Conservation (phyloP, 1,140 invertebrate species). For the Heliconius eleuchia region DNA sequence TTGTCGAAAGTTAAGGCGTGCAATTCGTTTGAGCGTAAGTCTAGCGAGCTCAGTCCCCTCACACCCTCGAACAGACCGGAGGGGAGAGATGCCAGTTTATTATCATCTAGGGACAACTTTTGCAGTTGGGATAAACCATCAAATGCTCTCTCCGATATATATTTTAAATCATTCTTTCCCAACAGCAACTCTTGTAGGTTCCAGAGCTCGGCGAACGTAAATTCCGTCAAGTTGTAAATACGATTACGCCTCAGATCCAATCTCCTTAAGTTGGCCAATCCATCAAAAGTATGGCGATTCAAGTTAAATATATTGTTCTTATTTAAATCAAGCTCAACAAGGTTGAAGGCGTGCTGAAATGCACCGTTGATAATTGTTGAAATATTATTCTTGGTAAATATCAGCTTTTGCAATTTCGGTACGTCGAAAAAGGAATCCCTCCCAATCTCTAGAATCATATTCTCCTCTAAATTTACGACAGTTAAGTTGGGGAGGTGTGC, state of each 20-base stretch:
- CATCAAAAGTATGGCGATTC: conserved; percentile 86
- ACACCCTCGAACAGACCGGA: conserved; percentile 85
- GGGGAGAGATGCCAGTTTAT: conserved; percentile 85
- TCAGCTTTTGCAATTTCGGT: conserved; percentile 85
- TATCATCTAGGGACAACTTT: conserved; percentile 86
- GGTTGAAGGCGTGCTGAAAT: conserved; percentile 84
- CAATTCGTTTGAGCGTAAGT: conserved; percentile 87
- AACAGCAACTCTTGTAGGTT: conserved; percentile 86
- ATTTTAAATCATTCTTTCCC: conserved; percentile 85
- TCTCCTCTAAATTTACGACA: conserved; percentile 86
- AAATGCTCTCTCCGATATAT: conserved; percentile 87
- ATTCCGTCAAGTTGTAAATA: conserved; percentile 87
- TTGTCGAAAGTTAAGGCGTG: conserved; percentile 86
- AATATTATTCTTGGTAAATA: conserved; percentile 87
- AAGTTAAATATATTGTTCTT: conserved; percentile 86
- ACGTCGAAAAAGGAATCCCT: conserved; percentile 86
- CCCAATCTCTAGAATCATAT: conserved; percentile 86
- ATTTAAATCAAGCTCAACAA: conserved; percentile 86
- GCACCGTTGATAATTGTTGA: conserved; percentile 86
- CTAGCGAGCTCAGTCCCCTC: conserved; percentile 85
- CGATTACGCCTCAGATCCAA: conserved; percentile 87
- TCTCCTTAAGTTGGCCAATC: conserved; percentile 84
- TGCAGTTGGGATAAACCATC: conserved; percentile 85
- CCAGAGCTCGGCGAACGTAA: conserved; percentile 88
- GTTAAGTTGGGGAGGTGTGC: conserved; percentile 85